Evolutionary conservation across 2,797 vertebrate species (phyloP), one percentile per base, ranked within the genome.

Genomic region (Labeo calbasu): DNA sequence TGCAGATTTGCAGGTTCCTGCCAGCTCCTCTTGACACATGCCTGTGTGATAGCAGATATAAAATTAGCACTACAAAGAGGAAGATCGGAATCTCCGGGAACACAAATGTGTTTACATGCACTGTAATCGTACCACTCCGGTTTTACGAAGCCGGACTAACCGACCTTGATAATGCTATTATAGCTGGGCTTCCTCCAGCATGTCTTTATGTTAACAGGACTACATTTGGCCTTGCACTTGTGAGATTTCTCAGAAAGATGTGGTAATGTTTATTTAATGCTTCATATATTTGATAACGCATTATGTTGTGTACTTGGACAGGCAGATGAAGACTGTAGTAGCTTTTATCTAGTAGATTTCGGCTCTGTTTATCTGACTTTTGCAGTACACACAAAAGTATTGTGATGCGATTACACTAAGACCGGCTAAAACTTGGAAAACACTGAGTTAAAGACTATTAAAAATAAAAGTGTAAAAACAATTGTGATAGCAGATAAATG

Each of bases 1-100:
- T 77, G 76, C 76, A 82, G 87, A 88, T 83, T 80, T 82, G 77
- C 77, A 69, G 81, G 84, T 87, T 83, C 69, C 82, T 79, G 81
- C 57, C 48, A 80, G 75, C 76, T 88, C 77, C 65, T 69, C 70
- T 66, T 79, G 78, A 86, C 82, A 79, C 82, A 77, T 77, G 76
- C 86, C 70, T 82, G 76, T 76, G 75, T 40, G 75, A 84, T 79
- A 81, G 75, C 23, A 71, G 77, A 73, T 73, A 85, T 72, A 79
- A 83, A 86, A 86, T 84, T 84, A 76, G 65, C 86, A 80, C 86
- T 68, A 80, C 32, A 86, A 85, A 66, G 81, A 81, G 25, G 70
- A 32, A 65, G 57, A 65, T 15, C 59, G 15, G 40, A 59, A 70
- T 36, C 25, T 50, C 36, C 59, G 23, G 19, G 12, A 25, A 19